phyloP scores from a whole-genome alignment of 2,888 invertebrate genomes.

The Amblyjoppa proteus region DNA sequence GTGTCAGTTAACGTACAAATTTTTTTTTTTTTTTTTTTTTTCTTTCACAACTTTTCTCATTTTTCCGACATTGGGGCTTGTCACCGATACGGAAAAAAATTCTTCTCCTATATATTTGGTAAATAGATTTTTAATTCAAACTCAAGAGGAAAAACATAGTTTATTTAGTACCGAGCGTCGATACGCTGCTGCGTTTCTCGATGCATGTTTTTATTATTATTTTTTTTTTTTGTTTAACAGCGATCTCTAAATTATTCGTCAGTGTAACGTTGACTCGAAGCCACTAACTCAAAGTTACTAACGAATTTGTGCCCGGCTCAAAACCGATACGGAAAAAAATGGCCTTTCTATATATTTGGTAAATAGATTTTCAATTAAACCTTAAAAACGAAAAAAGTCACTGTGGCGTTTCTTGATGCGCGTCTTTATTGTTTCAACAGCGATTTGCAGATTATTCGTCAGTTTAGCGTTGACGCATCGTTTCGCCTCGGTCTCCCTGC shows the following conservation, averaged over 20 bases:
- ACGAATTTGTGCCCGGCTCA: no score
- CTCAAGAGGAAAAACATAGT: no score
- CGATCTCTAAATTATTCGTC: not conserved
- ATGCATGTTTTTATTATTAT: not conserved
- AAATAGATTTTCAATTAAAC: no score
- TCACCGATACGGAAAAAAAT: no score
- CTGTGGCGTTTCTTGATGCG: not conserved
- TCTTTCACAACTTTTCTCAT: slow-evolving; percentile 3
- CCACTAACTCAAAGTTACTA: no score
- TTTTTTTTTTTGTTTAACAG: not conserved
- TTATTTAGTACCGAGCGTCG: no score
- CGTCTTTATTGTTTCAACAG: not conserved
- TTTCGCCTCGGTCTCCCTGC: not conserved
- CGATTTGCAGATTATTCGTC: not conserved
- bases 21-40: not conserved
- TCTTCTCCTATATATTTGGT: no score
- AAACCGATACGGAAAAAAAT: no score
- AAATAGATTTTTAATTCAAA: no score
- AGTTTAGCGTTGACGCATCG: not conserved
- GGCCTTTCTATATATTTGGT: no score
- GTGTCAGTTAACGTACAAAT: not conserved
- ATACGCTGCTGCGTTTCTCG: not conserved
- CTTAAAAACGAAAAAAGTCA: not conserved
- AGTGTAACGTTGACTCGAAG: not conserved
- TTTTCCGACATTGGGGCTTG: not conserved